Evolutionary conservation across 53 echinoderm and acorn worm genomes (phyloP).

Genomic region (Pentamera pediparva): DNA sequence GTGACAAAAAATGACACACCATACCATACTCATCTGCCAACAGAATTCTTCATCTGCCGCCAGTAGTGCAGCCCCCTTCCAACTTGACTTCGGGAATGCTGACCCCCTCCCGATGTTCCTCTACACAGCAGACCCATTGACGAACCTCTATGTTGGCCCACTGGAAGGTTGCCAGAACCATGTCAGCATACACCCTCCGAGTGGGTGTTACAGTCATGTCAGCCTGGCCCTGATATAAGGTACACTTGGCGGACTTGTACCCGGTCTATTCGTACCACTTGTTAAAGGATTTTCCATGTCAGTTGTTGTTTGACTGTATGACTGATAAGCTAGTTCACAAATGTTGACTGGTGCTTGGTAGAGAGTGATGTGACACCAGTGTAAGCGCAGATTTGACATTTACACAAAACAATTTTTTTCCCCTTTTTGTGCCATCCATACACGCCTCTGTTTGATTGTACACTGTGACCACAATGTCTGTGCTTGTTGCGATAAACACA

Average conservation of each 20-base stretch:
- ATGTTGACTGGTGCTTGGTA: too few species aligned
- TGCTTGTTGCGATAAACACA: too few species aligned
- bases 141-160: background rate
- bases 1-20: background rate
- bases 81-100: constrained; percentile 10
- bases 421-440: too few species aligned
- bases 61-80: background rate
- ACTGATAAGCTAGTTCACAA: too few species aligned
- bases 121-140: background rate
- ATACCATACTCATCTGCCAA: background rate
- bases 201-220: background rate
- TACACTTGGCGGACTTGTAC: constrained; percentile 5
- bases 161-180: background rate
- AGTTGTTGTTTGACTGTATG: too few species aligned
- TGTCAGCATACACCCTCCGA: background rate
- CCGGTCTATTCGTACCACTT: background rate
- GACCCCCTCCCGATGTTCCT: background rate
- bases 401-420: too few species aligned
- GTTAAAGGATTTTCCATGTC: too few species aligned
- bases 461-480: too few species aligned
- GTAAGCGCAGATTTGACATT: too few species aligned
- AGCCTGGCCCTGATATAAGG: background rate
- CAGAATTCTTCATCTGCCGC: background rate
- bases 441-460: too few species aligned
- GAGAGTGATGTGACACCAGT: too few species aligned